Conservation (phyloP, 2,113 vertebrate species). For the Phaetusa simplex region DNA sequence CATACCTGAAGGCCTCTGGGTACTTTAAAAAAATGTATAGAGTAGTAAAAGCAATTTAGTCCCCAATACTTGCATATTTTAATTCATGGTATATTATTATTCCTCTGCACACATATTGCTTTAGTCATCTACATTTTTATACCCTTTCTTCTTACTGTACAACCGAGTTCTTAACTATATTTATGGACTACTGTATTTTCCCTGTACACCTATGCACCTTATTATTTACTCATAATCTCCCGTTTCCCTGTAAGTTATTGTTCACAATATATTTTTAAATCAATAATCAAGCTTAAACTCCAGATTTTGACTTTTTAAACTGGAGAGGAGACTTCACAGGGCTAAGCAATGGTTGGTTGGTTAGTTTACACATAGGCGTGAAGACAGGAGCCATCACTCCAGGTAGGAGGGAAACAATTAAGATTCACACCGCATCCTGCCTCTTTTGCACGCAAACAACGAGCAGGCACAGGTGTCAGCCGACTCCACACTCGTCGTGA, state of each 20-base stretch:
- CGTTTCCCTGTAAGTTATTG: slow-evolving; percentile 4
- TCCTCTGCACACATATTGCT: slow-evolving; percentile 53
- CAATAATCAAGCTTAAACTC: not conserved
- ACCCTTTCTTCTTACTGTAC: slow-evolving; percentile 27
- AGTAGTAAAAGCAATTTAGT: slow-evolving; percentile 61
- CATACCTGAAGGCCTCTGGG: slow-evolving; percentile 46
- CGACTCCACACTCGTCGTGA: accelerated
- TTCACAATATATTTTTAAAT: not conserved
- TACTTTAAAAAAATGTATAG: slow-evolving; percentile 54
- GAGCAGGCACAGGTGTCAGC: not conserved
- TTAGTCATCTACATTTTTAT: slow-evolving; percentile 63
- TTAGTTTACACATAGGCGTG: not conserved
- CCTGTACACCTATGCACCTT: slow-evolving; percentile 14
- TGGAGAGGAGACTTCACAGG: accelerated
- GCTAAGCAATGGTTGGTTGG: not conserved
- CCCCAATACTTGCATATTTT: slow-evolving; percentile 26
- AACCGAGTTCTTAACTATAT: slow-evolving; percentile 28
- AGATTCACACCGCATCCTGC: not conserved
- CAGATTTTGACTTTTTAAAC: not conserved
- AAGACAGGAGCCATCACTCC: not conserved
- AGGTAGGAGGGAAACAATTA: not conserved
- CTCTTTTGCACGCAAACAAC: not conserved
- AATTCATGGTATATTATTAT: slow-evolving; percentile 49
- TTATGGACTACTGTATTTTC: slow-evolving; percentile 47
- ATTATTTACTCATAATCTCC: slow-evolving; percentile 54